These are phyloP conservation scores for Macrosiphum euphorbiae DNA, from an alignment of 2,888 invertebrate genomes.

Conservation along the genomic window DNA sequence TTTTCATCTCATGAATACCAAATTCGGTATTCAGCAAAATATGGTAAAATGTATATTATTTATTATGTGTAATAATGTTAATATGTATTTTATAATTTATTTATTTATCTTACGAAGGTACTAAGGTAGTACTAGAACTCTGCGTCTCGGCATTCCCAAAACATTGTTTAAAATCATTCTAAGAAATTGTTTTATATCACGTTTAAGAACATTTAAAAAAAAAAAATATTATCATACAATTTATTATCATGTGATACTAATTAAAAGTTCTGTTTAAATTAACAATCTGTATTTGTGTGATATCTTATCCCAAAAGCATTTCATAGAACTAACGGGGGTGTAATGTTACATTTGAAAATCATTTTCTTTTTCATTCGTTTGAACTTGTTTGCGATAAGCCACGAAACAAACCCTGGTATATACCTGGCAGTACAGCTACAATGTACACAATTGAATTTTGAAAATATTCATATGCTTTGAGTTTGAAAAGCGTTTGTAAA, in stretches of 20 bases:
- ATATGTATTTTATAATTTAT: not conserved
- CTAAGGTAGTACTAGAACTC: not conserved
- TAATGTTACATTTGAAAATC: not conserved
- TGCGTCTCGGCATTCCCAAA: not conserved
- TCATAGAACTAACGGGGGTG: not conserved
- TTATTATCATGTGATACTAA: not conserved
- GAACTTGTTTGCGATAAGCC: not conserved
- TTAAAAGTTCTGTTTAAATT: not conserved
- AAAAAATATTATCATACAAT: not conserved
- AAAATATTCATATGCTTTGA: not conserved
- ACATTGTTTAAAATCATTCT: not conserved
- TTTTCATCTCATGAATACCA: not conserved
- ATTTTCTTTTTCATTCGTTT: not conserved
- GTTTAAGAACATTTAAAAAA: not conserved
- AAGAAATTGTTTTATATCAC: not conserved
- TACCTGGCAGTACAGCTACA: not conserved
- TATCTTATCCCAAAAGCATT: not conserved
- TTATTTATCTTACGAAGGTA: not conserved
- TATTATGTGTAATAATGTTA: not conserved
- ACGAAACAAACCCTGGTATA: not conserved
- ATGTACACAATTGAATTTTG: not conserved
- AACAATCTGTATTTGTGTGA: not conserved
- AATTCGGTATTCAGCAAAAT: not conserved
- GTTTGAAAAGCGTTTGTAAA: not conserved
- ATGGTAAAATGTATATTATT: not conserved